Percentiles rank a stretch among this genome's conserved stretches.
phyloP scores from a whole-genome alignment of 2,113 vertebrate genomes.

The Prunella fulvescens region DNA sequence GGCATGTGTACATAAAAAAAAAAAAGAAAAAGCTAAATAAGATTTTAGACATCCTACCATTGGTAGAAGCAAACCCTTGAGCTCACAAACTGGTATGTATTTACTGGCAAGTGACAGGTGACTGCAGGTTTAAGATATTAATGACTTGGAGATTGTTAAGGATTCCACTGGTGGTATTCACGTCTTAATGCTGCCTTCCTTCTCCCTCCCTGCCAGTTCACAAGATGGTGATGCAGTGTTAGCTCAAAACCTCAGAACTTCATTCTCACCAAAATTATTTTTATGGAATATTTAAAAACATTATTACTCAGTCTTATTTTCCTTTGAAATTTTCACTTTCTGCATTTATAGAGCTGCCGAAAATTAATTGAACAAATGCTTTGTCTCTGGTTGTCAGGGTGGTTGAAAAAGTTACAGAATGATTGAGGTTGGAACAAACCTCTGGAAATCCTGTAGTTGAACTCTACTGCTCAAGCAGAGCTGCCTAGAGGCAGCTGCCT shows the following conservation, averaged over 20 bases:
- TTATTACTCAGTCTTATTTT: not conserved
- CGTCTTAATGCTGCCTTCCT: not conserved
- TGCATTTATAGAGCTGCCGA: not conserved
- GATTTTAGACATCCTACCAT: not conserved
- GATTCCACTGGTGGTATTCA: not conserved
- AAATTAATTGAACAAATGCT: not conserved
- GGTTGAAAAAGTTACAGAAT: not conserved
- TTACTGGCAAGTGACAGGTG: not conserved
- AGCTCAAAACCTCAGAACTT: not conserved
- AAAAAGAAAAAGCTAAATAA: not conserved
- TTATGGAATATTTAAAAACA: not conserved
- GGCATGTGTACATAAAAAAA: not conserved
- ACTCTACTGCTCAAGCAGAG: not conserved
- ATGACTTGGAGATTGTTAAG: not conserved
- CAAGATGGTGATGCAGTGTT: not conserved
- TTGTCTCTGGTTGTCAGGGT: not conserved
- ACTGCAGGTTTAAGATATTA: not conserved
- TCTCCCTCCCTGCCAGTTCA: not conserved
- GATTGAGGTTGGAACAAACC: accelerated
- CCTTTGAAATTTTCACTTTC: not conserved
- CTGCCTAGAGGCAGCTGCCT: not conserved
- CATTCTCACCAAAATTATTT: not conserved
- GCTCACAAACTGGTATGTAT: not conserved
- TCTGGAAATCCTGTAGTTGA: not conserved
- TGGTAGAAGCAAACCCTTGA: not conserved